Base-by-base conservation (phyloP, 2,113 vertebrate species). In the Edolisoma coerulescens region DNA sequence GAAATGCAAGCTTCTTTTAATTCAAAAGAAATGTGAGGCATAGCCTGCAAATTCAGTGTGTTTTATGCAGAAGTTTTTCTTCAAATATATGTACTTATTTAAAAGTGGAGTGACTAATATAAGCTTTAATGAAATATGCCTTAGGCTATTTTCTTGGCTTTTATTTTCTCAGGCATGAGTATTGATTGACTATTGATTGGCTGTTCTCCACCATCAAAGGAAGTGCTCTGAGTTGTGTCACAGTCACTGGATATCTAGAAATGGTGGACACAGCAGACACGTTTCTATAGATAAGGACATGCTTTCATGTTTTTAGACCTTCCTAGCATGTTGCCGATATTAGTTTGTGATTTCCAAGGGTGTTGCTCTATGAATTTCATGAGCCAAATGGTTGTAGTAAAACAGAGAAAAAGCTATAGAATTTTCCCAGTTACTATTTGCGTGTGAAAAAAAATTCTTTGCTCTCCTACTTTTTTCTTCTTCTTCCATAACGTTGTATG, bases 281-380 rank as follows among this genome's bases (percentile, higher is more conserved):
- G 0, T 59, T 85, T 76, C 35, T 71, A 0, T 18, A 47, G 26
- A 18, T 13, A 27, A 53, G 21, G 21, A 39, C 8, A 8, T 1
- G 2, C 21, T 75, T 71, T 59, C 8, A 8, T 1, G 2, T 23
- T 75, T 71, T 59, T 22, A 67, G 26, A 27, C 35, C 9, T 91
- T 80, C 7, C 24, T 63, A 44, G 41, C 4, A 26, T 1, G 12
- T 27, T 73, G 45, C 5, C 7, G 42, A 5, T 37, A 37, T 56
- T 65, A 30, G 27, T 41, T 42, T 37, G 30, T 60, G 17, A 44
- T 42, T 83, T 82, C 24, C 7, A 10, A 63, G 19, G 12, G 9
- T 50, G 23, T 33, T 37, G 16, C 42, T 78, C 4, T 30, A 11
- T 77, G n/a, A 57, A 59, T 63, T 82, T 79, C 4, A 17, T 59